Base-by-base conservation (phyloP, 1,140 invertebrate genomes). In the Laodelphax striatellus region DNA sequence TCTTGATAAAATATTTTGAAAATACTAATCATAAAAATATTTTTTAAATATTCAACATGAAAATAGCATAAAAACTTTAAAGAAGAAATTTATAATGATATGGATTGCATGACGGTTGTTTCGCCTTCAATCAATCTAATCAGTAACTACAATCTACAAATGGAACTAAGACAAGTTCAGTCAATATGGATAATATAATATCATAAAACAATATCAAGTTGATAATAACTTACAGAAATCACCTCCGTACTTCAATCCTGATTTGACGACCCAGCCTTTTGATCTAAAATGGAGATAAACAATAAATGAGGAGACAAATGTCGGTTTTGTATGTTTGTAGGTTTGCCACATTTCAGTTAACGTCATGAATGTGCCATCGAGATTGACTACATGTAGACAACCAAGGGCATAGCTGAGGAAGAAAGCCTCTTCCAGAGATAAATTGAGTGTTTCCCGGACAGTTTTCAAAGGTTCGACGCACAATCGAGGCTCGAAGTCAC, bases 261-360 rank as follows among this genome's bases (percentile, higher is more conserved):
- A 78, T 71, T 91, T 93, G 0, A 94, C 88, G 53, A 94, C 79
- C 89, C 92, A 96, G 28, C 89, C 90, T 75, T 91, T 92, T 16
- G 85, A 82, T 65, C 90, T 80, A 69, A 87, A 90, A 75, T 94
- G 87, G 74, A 92, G 83, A 76, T 94, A 96, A 14, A 84, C 84
- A 54, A 86, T 78, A 74, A 94, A 90, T 66, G 81, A 82, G 38
- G 79, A 73, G n/a, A 86, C 44, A 77, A 94, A 94, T 66, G 77
- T 71, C 50, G 72, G 66, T 67, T 87, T 79, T 24, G 70, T 69
- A 50, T 79, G 67, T 63, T 72, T 76, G 72, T 90, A 89, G 62
- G 76, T 67, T 41, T 74, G 67, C 90, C 84, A 90, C 65, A 84
- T 70, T 55, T 79, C 70, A 52, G 76, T 65, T 52, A 85, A 76